A percentile compares a stretch with the other conserved stretches of the same genome.
phyloP scores from a whole-genome alignment of 2,888 invertebrate species.

The Ptychoptera contaminata region DNA sequence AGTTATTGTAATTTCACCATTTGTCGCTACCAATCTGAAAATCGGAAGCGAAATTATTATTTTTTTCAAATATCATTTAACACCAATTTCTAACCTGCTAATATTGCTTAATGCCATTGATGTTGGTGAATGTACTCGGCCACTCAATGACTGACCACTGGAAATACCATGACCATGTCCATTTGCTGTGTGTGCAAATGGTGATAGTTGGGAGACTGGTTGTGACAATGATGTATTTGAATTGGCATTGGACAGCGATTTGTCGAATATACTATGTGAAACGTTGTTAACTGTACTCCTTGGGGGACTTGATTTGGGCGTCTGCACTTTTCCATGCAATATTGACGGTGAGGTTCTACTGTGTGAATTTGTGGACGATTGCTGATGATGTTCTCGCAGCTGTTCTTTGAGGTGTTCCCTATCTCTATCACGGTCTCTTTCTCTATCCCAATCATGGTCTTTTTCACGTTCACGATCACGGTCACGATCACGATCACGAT shows the following conservation, averaged over 20 bases:
- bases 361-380: conserved; percentile 10
- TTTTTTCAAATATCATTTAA: background rate
- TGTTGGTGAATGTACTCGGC: conserved; percentile 11
- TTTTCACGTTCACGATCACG: too few species aligned
- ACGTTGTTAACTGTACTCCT: conserved; percentile 8
- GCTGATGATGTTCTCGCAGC: conserved; percentile 11
- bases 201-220: conserved; percentile 13
- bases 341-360: conserved; percentile 2
- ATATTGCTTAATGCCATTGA: conserved; percentile 25
- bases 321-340: background rate
- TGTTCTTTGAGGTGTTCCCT: conserved; percentile 1
- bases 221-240: conserved; percentile 7
- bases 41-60: background rate
- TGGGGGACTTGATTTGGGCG: conserved; percentile 9
- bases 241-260: conserved; percentile 4
- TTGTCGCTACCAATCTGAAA: conserved; percentile 52
- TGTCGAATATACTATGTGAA: background rate
- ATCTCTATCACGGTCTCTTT: too few species aligned
- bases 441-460: too few species aligned
- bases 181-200: conserved; percentile 17
- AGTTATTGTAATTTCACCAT: conserved; percentile 71
- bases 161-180: conserved; percentile 16
- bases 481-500: too few species aligned
- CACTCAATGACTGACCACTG: conserved; percentile 22
- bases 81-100: conserved; percentile 37